Conservation (phyloP, 2,797 vertebrate genomes). For the Xyrichtys novacula region DNA sequence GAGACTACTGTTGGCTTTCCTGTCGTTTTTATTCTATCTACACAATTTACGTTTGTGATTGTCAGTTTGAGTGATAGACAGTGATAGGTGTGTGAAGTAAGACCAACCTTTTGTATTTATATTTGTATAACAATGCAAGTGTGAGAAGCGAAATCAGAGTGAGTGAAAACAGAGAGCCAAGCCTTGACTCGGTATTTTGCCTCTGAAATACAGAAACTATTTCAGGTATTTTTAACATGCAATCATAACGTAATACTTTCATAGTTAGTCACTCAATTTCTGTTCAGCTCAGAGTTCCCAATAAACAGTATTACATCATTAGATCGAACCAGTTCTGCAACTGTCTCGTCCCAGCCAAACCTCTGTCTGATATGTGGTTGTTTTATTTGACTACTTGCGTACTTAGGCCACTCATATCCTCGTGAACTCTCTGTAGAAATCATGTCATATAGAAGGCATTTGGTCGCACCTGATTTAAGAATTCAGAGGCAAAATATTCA, state of each 20-base stretch:
- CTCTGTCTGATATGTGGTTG: neutral
- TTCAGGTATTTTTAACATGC: neutral
- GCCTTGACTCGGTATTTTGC: neutral
- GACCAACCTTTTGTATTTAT: neutral
- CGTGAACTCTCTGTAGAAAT: too few species aligned
- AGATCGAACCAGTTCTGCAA: conserved; percentile 57
- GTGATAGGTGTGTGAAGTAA: neutral
- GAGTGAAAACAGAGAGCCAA: neutral
- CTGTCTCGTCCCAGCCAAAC: conserved; percentile 37
- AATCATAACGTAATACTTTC: conserved; percentile 13
- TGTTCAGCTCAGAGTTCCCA: conserved; percentile 5
- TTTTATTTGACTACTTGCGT: neutral
- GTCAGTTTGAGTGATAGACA: conserved; percentile 6
- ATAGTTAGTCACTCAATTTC: conserved; percentile 50
- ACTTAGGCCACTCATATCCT: too few species aligned
- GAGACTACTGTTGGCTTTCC: neutral
- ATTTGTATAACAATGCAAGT: neutral
- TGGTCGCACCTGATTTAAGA: too few species aligned
- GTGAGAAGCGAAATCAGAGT: neutral
- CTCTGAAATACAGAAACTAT: conserved; percentile 5
- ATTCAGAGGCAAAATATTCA: too few species aligned
- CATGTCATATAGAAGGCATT: too few species aligned
- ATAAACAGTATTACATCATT: conserved; percentile 29
- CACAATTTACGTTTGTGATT: neutral
- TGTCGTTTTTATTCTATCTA: conserved; percentile 4